Base-by-base conservation (phyloP, 2,888 invertebrate genomes). In the Drosophila recens region DNA sequence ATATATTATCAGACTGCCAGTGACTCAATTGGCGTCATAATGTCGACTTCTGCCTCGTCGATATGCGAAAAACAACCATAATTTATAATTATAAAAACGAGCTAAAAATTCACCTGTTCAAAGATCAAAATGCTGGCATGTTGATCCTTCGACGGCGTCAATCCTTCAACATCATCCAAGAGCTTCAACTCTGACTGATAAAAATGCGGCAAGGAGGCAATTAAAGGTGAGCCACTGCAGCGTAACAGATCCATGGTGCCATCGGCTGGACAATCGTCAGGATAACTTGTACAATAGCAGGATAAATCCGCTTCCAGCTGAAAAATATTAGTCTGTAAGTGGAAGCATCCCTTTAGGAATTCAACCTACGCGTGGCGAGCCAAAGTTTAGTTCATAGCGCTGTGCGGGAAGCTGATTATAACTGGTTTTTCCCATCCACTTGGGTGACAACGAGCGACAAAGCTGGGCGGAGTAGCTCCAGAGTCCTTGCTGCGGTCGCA, bases 121-220 rank as follows among this genome's bases (percentile, higher is more conserved):
- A 97, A 96, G 80, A 96, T 95, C 73, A 97, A 94, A 51, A 92
- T 93, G 15, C 97, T 96, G 67, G 94, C 95, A 90, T 98, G 97
- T 30, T 95, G 93, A n/a, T 94, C 94, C 67, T 94, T 91, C 54
- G 94, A 93, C 0, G 96, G 96, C 45, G 92, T 93, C 0, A 96
- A 84, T 9, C 96, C 96, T 3, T 81, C 84, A 0, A 92, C 84
- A 46, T 84, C 77, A 1, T 91, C 81, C 8, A 92, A 56, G 0
- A 94, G 33, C 3, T 88, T 81, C 0, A 93, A 92, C 65, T 96
- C 96, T 0, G 94, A 94, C 69, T 95, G 94, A 71, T 95, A 94
- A 86, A 96, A 96, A 91, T 98, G 98, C 0, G 98, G 97, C 89
- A 96, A 89, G 0, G 97, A 96, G 0, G 94, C 95, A 30, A 95